A percentile compares a stretch with the other conserved stretches of the same genome.
Evolutionary conservation across 2,888 invertebrate genomes (phyloP).

Genomic region (Mallateleia sp.): DNA sequence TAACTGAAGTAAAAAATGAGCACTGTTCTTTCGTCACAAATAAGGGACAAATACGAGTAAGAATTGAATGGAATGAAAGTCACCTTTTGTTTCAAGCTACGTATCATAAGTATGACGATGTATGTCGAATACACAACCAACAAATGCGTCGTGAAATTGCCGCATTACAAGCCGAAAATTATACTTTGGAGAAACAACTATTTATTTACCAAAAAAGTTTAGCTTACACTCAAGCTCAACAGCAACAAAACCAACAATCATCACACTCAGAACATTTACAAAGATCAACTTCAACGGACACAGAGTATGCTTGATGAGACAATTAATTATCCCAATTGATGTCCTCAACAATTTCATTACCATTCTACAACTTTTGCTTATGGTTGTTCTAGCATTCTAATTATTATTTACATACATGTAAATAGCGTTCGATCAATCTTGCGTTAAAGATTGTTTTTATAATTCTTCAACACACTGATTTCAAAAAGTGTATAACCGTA

Average conservation of each 20-base stretch:
- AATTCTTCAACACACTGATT: no score
- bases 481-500: no score
- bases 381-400: background rate
- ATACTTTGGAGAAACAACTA: slow-evolving; percentile 94
- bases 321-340: slow-evolving; percentile 84
- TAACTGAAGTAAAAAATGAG: slow-evolving; percentile 93
- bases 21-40: slow-evolving; percentile 93
- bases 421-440: background rate
- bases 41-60: slow-evolving; percentile 93
- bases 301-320: slow-evolving; percentile 93
- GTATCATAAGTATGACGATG: slow-evolving; percentile 96
- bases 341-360: background rate
- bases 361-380: slow-evolving; percentile 18
- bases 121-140: slow-evolving; percentile 91
- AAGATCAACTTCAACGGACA: slow-evolving; percentile 91
- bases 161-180: slow-evolving; percentile 95
- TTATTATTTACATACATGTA: background rate
- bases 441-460: no score
- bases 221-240: slow-evolving; percentile 92
- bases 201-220: slow-evolving; percentile 96
- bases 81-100: slow-evolving; percentile 95
- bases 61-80: slow-evolving; percentile 96
- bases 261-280: slow-evolving; percentile 86
- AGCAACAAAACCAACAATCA: slow-evolving; percentile 81
- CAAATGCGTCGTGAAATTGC: slow-evolving; percentile 96